phyloP scores from a whole-genome alignment of 2,888 invertebrate species.

The Drosophila barbarae region DNA sequence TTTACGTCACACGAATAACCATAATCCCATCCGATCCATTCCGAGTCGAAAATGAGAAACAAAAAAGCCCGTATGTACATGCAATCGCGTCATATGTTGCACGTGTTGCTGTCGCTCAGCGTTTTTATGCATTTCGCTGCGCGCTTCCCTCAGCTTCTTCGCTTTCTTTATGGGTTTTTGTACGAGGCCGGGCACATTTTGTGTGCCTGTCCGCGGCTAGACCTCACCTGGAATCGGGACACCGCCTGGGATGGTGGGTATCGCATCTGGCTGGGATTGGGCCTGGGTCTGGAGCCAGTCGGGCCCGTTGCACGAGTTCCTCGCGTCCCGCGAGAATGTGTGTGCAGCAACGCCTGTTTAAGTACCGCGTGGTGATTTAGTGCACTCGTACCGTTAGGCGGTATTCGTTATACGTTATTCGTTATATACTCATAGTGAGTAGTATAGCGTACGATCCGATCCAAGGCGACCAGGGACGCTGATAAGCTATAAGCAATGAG shows the following conservation, averaged over 20 bases:
- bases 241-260: constrained; percentile 5
- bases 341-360: constrained; percentile 66
- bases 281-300: constrained; percentile 46
- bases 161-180: constrained; percentile 54
- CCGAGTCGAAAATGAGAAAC: constrained; percentile 26
- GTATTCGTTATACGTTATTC: constrained; percentile 35
- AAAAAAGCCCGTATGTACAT: constrained; percentile 41
- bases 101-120: constrained; percentile 71
- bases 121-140: constrained; percentile 31
- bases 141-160: constrained; percentile 37
- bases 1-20: constrained; percentile 64
- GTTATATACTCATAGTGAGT: constrained; percentile 7
- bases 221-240: constrained; percentile 34
- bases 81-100: constrained; percentile 47
- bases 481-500: constrained; percentile 45
- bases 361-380: constrained; percentile 75
- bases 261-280: constrained; percentile 17
- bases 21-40: constrained; percentile 3
- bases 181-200: constrained; percentile 56
- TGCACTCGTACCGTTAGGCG: constrained; percentile 67
- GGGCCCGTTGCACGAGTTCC: constrained; percentile 66
- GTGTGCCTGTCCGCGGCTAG: constrained; percentile 43
- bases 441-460: constrained; percentile 3
- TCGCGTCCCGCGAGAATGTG: constrained; percentile 17
- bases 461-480: constrained; percentile 46